Conservation (phyloP, 2,113 vertebrate species). For the Malurus melanocephalus region DNA sequence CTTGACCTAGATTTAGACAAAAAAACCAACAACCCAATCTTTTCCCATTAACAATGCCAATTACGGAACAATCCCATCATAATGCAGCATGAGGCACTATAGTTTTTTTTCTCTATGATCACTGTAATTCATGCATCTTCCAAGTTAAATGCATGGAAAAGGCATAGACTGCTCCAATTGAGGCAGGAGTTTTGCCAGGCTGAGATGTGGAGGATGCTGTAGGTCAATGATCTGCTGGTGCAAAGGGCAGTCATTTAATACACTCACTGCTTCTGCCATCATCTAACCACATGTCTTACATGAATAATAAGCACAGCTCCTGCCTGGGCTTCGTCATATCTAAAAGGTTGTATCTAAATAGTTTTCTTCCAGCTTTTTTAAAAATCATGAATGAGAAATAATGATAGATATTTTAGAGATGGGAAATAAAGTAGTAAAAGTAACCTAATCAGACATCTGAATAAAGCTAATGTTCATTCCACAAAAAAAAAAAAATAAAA, state of each 20-base stretch:
- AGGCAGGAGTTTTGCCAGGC: background rate
- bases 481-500: background rate
- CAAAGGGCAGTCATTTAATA: background rate
- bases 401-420: background rate
- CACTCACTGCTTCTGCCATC: background rate
- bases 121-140: slow-evolving; percentile 14
- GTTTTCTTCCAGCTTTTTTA: background rate
- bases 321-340: background rate
- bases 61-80: background rate
- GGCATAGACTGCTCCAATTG: background rate
- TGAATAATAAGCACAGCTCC: background rate
- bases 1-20: slow-evolving; percentile 36
- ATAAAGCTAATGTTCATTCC: background rate
- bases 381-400: background rate
- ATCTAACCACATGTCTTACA: background rate
- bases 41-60: slow-evolving; percentile 1
- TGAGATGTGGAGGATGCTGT: background rate
- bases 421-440: background rate
- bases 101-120: background rate
- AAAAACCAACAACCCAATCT: background rate
- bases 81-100: background rate
- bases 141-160: slow-evolving; percentile 15
- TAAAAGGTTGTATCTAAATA: background rate
- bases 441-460: background rate
- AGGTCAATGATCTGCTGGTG: background rate